Evolutionary conservation across 2,888 invertebrate species (phyloP), one percentile per base, ranked within the genome.

Genomic region (Marasmarcha lunaedactyla): DNA sequence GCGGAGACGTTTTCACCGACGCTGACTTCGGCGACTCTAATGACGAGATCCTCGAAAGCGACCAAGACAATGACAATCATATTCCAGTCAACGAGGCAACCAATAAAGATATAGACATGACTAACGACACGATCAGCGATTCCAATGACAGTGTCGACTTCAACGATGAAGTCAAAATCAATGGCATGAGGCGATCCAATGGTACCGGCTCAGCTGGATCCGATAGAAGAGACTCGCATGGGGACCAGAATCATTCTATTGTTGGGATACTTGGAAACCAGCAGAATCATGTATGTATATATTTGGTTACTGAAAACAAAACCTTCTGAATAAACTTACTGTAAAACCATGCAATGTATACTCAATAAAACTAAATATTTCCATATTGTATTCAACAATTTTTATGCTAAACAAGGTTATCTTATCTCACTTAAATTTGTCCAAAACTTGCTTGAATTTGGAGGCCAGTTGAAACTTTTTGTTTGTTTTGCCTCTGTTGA

Each of bases 261-360:
- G 78, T 86, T 37, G 85, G 84, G 41, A 84, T 85, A 52, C 69
- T 86, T 27, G 85, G 85, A 42, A 83, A 76, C 47, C 85, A 83
- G 52, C 83, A 84, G 40, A 76, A 71, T 54, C 72, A 85, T 67
- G 86, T 86, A 83, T 45, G 85, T 78, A 68, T 49, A 38, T 11
- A n/a, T n/a, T n/a, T n/a, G n/a, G n/a, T n/a, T n/a, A n/a, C n/a
- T n/a, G n/a, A n/a, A n/a, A n/a, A n/a, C n/a, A n/a, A n/a, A n/a
- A n/a, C n/a, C n/a, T n/a, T n/a, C n/a, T n/a, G n/a, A n/a, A n/a
- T 20, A 20, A 20, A 20, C 20, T 20, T 20, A 7, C n/a, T n/a
- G n/a, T n/a, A n/a, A n/a, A n/a, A n/a, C n/a, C n/a, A n/a, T n/a
- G n/a, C n/a, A n/a, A n/a, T n/a, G n/a, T 35, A 36, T 44, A 39